Percentiles rank a stretch among this genome's conserved stretches.
Conservation (phyloP, 1,140 invertebrate species). For the Leptinotarsa undecemlineata region DNA sequence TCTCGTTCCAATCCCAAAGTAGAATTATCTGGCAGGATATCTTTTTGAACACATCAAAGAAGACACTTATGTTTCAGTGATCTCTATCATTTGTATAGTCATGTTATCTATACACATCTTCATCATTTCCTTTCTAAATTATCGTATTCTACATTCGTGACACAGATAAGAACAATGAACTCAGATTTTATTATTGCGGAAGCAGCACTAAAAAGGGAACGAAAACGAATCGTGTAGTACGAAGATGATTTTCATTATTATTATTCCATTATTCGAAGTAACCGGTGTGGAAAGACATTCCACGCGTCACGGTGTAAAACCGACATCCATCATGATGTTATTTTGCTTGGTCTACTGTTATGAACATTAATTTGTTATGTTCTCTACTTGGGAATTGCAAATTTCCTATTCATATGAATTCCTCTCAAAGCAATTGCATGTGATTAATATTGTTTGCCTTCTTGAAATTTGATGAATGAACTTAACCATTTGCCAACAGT, state of each 20-base stretch:
- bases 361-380: conserved; percentile 1
- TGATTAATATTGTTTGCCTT: not conserved
- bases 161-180: conserved; percentile 12
- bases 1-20: too few species aligned
- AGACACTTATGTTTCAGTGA: not conserved
- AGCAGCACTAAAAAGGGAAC: not conserved
- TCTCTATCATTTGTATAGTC: not conserved
- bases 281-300: conserved; percentile 11
- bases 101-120: not conserved
- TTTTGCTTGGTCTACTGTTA: conserved; percentile 1
- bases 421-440: too few species aligned
- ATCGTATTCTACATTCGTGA: conserved; percentile 1
- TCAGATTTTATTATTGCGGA: conserved; percentile 13
- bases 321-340: not conserved
- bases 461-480: not conserved
- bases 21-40: too few species aligned
- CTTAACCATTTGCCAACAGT: not conserved
- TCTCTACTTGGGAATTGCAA: not conserved
- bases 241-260: conserved; percentile 1
- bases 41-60: not conserved
- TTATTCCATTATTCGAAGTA: conserved; percentile 10
- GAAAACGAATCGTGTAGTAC: not conserved
- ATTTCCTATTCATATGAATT: not conserved
- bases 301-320: conserved; percentile 6
- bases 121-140: not conserved